Conservation (phyloP, 2,797 vertebrate genomes). For the Xyrichtys novacula region DNA sequence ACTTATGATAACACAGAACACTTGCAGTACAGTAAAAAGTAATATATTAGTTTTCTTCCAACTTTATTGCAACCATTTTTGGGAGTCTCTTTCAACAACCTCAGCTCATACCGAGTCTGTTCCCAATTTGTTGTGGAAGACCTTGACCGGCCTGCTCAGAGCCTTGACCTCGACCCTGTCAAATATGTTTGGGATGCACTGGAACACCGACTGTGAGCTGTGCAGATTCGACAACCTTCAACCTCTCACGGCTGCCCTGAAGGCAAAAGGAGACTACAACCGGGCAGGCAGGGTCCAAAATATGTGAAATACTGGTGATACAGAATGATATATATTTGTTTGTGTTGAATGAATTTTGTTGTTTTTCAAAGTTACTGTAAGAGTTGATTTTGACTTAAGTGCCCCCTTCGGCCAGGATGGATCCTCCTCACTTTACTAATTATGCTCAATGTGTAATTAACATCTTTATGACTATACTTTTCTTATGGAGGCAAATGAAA, state of each 20-base stretch:
- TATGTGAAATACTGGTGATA: not conserved
- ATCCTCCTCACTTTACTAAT: too few relatives aligned
- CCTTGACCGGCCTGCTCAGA: slow-evolving; percentile 1
- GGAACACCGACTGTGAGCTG: not conserved
- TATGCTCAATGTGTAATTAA: too few relatives aligned
- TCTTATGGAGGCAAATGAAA: too few relatives aligned
- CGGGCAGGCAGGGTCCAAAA: slow-evolving; percentile 14
- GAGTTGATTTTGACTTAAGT: too few relatives aligned
- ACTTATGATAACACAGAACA: too few relatives aligned
- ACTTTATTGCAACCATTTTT: not conserved
- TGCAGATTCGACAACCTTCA: not conserved
- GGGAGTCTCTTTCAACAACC: not conserved
- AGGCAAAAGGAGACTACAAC: slow-evolving; percentile 18
- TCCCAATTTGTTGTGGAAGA: not conserved
- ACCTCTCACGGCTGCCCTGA: slow-evolving; percentile 23
- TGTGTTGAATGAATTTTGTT: too few relatives aligned
- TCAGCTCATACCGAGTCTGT: not conserved
- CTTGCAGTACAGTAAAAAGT: not conserved
- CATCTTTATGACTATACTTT: too few relatives aligned
- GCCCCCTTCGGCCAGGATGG: too few relatives aligned
- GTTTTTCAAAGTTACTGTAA: too few relatives aligned
- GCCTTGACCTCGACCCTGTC: slow-evolving; percentile 9
- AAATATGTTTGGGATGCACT: slow-evolving; percentile 13
- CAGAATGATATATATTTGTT: not conserved
- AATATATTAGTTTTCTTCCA: not conserved